These are phyloP conservation scores for Carcinoscorpius rotundicauda DNA, from an alignment of 1,140 invertebrate species.

Conservation along the genomic window DNA sequence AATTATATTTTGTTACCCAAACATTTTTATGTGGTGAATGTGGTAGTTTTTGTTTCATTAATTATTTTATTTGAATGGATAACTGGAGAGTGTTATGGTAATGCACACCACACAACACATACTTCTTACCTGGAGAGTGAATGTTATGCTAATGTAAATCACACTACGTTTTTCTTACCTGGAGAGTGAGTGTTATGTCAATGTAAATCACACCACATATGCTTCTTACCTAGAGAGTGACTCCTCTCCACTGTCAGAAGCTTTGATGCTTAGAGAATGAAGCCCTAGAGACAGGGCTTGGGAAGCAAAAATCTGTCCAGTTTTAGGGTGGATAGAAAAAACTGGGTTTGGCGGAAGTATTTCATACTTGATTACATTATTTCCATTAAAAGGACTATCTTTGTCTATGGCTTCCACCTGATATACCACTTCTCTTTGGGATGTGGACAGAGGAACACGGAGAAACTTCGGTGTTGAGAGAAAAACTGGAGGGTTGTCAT, in stretches of 20 bases:
- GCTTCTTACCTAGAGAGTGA: conserved; percentile 21
- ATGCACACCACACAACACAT: too few relatives aligned
- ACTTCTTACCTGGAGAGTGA: too few relatives aligned
- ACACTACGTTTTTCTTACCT: too few relatives aligned
- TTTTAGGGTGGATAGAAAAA: conserved; percentile 71
- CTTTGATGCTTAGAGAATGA: conserved; percentile 24
- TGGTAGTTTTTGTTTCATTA: too few relatives aligned
- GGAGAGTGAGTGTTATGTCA: too few relatives aligned
- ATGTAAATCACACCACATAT: too few relatives aligned
- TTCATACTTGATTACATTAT: conserved; percentile 59
- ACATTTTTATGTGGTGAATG: too few relatives aligned
- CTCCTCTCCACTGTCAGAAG: conserved; percentile 19
- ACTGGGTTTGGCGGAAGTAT: conserved; percentile 41
- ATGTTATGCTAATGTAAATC: too few relatives aligned
- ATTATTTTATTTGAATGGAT: too few relatives aligned
- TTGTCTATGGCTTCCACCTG: conserved; percentile 76
- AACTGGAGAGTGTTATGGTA: too few relatives aligned
- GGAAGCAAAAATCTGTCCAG: conserved; percentile 82
- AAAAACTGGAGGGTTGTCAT: conserved; percentile 81
- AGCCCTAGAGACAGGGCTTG: conserved; percentile 63
- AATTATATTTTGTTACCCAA: too few relatives aligned
- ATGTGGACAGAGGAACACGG: conserved; percentile 36
- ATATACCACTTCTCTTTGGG: conserved; percentile 40
- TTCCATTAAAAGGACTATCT: conserved; percentile 71
- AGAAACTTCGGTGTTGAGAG: conserved; percentile 50